Percentiles rank a stretch among this genome's conserved stretches.
These are phyloP conservation scores for Zoroaster sp. DNA, from an alignment of 53 echinoderm and acorn worm species.

Conservation along the genomic window DNA sequence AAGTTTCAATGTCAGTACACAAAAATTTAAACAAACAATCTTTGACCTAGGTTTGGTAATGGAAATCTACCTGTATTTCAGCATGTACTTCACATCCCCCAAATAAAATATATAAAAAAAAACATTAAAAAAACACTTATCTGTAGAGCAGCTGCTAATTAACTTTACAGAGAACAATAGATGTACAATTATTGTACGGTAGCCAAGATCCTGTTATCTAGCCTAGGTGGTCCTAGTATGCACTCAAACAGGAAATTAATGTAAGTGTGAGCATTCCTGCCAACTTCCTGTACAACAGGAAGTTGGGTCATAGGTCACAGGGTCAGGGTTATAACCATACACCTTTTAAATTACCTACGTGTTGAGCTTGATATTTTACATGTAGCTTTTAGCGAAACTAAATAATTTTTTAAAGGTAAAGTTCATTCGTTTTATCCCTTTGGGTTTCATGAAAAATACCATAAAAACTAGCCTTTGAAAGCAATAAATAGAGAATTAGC, in stretches of 20 bases:
- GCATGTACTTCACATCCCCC: background rate
- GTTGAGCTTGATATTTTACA: too few species aligned
- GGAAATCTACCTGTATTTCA: too few species aligned
- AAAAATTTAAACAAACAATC: too few species aligned
- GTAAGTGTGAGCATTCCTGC: background rate
- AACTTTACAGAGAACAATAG: background rate
- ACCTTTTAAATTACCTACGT: too few species aligned
- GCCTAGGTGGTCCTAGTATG: background rate
- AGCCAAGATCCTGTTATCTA: background rate
- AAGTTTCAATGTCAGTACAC: too few species aligned
- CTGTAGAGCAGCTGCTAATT: background rate
- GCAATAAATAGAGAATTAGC: too few species aligned
- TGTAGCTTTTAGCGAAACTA: too few species aligned
- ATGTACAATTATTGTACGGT: background rate
- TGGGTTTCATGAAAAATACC: too few species aligned
- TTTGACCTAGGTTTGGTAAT: too few species aligned
- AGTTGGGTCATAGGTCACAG: conserved; percentile 8
- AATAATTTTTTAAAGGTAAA: too few species aligned
- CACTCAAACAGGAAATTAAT: background rate
- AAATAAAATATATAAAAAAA: background rate
- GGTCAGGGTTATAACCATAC: background rate
- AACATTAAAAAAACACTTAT: background rate
- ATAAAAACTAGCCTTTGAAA: too few species aligned
- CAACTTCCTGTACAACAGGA: conserved; percentile 17
- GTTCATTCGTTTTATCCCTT: too few species aligned